phyloP scores from a whole-genome alignment of 2,888 invertebrate species.

The Hylaea fasciaria region DNA sequence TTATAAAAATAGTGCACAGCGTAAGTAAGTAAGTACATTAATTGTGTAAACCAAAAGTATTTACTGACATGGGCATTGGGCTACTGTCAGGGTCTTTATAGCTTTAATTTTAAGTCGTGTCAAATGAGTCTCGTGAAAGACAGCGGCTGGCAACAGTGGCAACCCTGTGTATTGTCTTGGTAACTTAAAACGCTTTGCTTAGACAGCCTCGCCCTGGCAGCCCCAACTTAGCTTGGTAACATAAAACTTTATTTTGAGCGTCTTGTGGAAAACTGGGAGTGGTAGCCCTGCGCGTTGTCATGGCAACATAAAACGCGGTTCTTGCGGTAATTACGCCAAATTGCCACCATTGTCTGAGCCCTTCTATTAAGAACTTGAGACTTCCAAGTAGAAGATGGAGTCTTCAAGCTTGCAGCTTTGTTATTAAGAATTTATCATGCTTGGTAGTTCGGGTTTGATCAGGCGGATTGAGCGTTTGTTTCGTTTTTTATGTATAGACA shows the following conservation, averaged over 20 bases:
- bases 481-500: too few species aligned
- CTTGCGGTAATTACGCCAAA: constrained; percentile 69
- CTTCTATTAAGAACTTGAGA: constrained; percentile 34
- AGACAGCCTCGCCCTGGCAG: too few species aligned
- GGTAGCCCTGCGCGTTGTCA: constrained; percentile 30
- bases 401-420: constrained; percentile 16
- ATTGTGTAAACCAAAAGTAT: too few species aligned
- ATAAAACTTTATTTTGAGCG: constrained; percentile 33
- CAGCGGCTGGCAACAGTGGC: background rate
- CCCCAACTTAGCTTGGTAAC: constrained; percentile 34
- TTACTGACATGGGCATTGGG: too few species aligned
- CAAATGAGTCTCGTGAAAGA: background rate
- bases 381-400: constrained; percentile 23
- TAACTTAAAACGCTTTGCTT: background rate
- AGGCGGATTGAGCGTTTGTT: background rate
- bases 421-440: constrained; percentile 19
- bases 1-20: too few species aligned
- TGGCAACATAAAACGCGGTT: constrained; percentile 51
- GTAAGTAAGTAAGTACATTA: too few species aligned
- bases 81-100: too few species aligned
- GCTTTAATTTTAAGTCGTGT: background rate
- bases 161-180: background rate
- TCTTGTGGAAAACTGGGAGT: background rate
- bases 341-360: constrained; percentile 71
- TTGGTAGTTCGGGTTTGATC: constrained; percentile 4